Evolutionary conservation across 2,113 vertebrate genomes (phyloP), one percentile per base, ranked within the genome.

Genomic region (Fregetta grallaria): DNA sequence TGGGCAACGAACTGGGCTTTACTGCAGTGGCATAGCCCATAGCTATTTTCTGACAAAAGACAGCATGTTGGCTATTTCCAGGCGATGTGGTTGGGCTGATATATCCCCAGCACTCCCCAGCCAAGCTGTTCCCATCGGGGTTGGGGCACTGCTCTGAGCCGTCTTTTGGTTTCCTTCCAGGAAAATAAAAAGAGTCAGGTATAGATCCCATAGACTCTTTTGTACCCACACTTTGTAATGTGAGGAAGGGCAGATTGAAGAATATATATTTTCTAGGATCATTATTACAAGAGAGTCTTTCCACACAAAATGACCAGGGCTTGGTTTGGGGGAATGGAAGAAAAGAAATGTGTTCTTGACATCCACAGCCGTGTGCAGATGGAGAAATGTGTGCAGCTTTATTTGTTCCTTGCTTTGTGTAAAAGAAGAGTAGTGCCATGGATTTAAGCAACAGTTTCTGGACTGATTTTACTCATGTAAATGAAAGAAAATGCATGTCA

Each of bases 41-140:
- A 14, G n/a, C 36, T 56, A 3, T 56, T 23, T 49, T 62, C 47
- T 36, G 70, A 29, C 17, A 10, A 4, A 55, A 42, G n/a, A 1
- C 11, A 21, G 42, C 21, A 13, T 0, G 1, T 16, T 23, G 40
- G 47, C 62, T 44, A 2, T 26, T 62, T 15, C 21, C 5, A 29
- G 23, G 11, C 3, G 3, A 2, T 20, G 47, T 3, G 19, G 44
- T 3, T 16, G 81, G 22, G 55, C 40, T 34, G 56, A 38, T 12
- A 0, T 32, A 15, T 13, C 34, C 29, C 9, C 63, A 38, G n/a
- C 2, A 4, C 36, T 74, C 26, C 65, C 27, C 68, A 44, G 1
- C 18, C 14, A 7, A 34, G 61, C 44, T 42, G 44, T 27, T 87
- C 40, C 40, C 6, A 13, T 12, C 1, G 10, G 29, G 21, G 11